Evolutionary conservation across 2,113 vertebrate species (phyloP).

Genomic region (Taurulus bubalis): DNA sequence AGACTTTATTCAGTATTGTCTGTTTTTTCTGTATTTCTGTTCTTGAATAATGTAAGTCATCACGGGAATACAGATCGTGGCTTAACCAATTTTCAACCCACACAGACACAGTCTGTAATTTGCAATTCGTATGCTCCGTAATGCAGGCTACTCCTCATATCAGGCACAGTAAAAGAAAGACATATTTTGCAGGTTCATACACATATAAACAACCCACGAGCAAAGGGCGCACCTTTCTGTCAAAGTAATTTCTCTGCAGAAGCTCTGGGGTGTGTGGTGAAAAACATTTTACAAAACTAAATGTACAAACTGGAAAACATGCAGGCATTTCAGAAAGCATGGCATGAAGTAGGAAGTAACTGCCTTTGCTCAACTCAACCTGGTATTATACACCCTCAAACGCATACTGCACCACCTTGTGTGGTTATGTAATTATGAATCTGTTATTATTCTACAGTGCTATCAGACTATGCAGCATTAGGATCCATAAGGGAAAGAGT

Average conservation of each 20-base stretch:
- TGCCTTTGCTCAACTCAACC: not conserved
- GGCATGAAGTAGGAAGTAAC: not conserved
- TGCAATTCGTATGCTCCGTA: slow-evolving; percentile 23
- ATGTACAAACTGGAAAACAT: not conserved
- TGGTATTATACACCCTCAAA: not conserved
- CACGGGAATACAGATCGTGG: slow-evolving; percentile 41
- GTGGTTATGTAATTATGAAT: not conserved
- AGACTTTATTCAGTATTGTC: slow-evolving; percentile 14
- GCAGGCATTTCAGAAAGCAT: not conserved
- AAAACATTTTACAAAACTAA: not conserved
- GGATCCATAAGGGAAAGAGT: not conserved
- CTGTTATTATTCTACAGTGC: not conserved
- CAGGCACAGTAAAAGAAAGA: not conserved
- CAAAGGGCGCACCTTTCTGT: not conserved
- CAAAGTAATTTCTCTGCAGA: not conserved
- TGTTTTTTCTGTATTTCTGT: slow-evolving; percentile 16
- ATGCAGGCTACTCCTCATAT: slow-evolving; percentile 11
- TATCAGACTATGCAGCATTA: not conserved
- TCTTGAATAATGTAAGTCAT: slow-evolving; percentile 36
- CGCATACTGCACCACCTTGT: not conserved
- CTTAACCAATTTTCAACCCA: slow-evolving; percentile 48
- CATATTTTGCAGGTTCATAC: not conserved
- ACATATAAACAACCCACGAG: slow-evolving; percentile 1
- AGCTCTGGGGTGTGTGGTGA: not conserved
- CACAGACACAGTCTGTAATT: slow-evolving; percentile 27